Evolutionary conservation across 2,113 vertebrate genomes (phyloP).

Genomic region (Hemichromis elongatus): DNA sequence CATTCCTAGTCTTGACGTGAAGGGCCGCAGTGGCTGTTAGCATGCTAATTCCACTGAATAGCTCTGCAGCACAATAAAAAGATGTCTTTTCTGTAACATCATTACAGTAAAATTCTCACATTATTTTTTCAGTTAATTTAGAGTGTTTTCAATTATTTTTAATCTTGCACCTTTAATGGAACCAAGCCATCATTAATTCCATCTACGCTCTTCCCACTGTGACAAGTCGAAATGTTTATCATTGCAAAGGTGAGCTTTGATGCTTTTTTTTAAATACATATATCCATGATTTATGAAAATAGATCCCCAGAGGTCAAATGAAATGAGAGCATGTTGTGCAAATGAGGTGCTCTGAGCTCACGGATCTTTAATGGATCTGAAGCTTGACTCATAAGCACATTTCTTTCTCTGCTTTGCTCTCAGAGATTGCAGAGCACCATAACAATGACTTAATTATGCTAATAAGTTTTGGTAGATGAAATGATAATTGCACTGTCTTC

Average conservation of each 20-base stretch:
- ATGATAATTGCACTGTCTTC: not conserved
- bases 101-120: not conserved
- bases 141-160: not conserved
- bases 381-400: not conserved
- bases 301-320: not conserved
- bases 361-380: not conserved
- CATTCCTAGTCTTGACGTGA: not conserved
- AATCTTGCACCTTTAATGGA: not conserved
- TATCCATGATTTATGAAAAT: not conserved
- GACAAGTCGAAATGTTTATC: not conserved
- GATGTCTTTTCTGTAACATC: not conserved
- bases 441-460: constrained; percentile 11
- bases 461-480: constrained; percentile 13
- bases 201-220: fast-evolving
- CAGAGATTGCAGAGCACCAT: not conserved
- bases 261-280: not conserved
- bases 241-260: not conserved
- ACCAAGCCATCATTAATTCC: not conserved
- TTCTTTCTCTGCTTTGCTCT: not conserved
- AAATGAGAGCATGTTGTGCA: not conserved
- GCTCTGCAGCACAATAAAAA: not conserved
- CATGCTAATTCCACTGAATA: not conserved
- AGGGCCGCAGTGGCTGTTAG: not conserved
- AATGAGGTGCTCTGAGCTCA: not conserved
- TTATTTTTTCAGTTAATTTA: not conserved